Percentiles rank a stretch among this genome's conserved stretches.
Conservation (phyloP, 2,113 vertebrate species). For the Uropsilus gracilis region DNA sequence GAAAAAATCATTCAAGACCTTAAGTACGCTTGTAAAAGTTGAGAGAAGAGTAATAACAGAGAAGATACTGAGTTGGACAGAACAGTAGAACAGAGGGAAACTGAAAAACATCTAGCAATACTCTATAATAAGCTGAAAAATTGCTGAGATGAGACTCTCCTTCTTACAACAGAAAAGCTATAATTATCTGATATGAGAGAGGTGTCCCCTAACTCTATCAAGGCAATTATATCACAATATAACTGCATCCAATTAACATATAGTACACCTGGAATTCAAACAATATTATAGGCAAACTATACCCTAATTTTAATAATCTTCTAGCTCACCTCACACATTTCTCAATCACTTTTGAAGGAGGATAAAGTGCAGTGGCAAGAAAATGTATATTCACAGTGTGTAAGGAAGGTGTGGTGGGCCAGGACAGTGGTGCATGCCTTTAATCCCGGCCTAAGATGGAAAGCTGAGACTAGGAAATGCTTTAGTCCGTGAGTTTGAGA, state of each 20-base stretch:
- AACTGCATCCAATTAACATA: not conserved
- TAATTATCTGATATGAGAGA: not conserved
- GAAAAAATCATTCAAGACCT: too few relatives aligned
- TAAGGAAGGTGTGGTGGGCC: too few relatives aligned
- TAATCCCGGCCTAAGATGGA: too few relatives aligned
- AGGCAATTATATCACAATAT: not conserved
- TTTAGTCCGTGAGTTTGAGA: too few relatives aligned
- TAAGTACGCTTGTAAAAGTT: not conserved
- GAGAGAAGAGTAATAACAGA: not conserved
- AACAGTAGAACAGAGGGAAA: not conserved
- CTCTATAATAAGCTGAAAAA: not conserved
- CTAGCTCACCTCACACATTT: too few relatives aligned
- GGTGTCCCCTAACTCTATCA: not conserved
- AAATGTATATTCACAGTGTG: too few relatives aligned
- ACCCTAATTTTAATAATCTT: too few relatives aligned
- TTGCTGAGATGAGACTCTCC: too few relatives aligned
- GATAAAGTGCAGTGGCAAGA: too few relatives aligned
- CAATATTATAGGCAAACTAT: not conserved
- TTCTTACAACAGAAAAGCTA: not conserved
- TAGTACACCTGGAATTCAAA: not conserved
- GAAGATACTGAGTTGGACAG: not conserved
- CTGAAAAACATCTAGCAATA: not conserved
- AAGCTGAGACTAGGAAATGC: too few relatives aligned
- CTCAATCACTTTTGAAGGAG: too few relatives aligned
- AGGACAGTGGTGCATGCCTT: too few relatives aligned